A percentile compares a stretch with the other conserved stretches of the same genome.
These are phyloP conservation scores for Illadopsis cleaveri DNA, from an alignment of 2,113 vertebrate species.

Conservation along the genomic window DNA sequence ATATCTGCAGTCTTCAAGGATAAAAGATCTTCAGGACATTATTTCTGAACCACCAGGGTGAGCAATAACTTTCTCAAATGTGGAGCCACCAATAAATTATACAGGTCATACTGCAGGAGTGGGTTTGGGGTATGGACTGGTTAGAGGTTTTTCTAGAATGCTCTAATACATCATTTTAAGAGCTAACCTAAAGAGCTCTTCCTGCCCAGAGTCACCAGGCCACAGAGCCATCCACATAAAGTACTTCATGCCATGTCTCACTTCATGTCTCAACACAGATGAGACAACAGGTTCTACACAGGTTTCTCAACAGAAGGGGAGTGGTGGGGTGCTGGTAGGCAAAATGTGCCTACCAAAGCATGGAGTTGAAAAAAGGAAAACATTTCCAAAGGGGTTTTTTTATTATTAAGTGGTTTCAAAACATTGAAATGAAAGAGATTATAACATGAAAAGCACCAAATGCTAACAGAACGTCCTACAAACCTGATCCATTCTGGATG, in stretches of 20 bases:
- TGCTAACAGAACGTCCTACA: background rate
- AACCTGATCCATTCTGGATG: background rate
- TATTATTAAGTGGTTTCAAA: background rate
- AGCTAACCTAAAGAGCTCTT: background rate
- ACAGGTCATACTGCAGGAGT: background rate
- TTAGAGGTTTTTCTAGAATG: background rate
- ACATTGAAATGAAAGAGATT: background rate
- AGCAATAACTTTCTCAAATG: background rate
- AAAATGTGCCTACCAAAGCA: background rate
- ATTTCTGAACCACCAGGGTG: background rate
- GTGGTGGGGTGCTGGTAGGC: background rate
- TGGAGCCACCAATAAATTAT: background rate
- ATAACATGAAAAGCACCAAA: background rate
- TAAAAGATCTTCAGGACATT: background rate
- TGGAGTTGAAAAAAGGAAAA: background rate
- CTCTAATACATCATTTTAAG: background rate
- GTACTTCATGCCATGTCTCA: background rate
- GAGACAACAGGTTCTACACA: background rate
- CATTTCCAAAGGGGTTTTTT: accelerated
- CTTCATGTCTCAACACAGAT: background rate
- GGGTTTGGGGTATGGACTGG: background rate
- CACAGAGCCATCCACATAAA: background rate
- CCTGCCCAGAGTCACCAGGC: background rate
- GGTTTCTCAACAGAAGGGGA: background rate
- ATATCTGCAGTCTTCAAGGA: background rate